These are phyloP conservation scores for Tyto alba DNA, from an alignment of 2,113 vertebrate species.

Conservation along the genomic window DNA sequence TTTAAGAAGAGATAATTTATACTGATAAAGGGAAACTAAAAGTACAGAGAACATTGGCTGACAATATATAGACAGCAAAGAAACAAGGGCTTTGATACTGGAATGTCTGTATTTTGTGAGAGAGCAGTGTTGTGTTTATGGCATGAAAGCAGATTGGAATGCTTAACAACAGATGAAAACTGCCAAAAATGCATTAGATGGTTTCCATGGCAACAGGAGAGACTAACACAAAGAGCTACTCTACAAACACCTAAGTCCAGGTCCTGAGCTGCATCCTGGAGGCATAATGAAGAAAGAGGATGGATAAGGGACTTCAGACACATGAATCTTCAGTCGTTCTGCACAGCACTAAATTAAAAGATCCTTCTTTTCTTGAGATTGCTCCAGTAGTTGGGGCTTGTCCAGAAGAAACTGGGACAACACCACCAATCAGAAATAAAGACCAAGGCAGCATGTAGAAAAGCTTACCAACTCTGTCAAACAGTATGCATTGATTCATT, in stretches of 20 bases:
- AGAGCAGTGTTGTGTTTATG: background rate
- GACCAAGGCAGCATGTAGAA: background rate
- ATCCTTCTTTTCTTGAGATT: background rate
- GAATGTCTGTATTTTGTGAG: background rate
- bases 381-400: background rate
- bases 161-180: background rate
- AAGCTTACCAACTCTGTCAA: background rate
- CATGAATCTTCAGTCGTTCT: background rate
- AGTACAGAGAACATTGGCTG: background rate
- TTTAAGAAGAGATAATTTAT: background rate
- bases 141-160: background rate
- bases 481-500: background rate
- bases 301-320: background rate
- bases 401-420: background rate
- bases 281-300: background rate
- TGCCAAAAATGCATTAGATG: background rate
- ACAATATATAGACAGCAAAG: background rate
- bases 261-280: background rate
- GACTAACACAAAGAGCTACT: background rate
- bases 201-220: background rate
- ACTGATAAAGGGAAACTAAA: background rate
- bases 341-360: background rate
- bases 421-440: background rate
- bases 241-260: background rate
- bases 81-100: background rate